Conservation (phyloP, 2,797 vertebrate genomes). For the Lophotriccus pileatus region DNA sequence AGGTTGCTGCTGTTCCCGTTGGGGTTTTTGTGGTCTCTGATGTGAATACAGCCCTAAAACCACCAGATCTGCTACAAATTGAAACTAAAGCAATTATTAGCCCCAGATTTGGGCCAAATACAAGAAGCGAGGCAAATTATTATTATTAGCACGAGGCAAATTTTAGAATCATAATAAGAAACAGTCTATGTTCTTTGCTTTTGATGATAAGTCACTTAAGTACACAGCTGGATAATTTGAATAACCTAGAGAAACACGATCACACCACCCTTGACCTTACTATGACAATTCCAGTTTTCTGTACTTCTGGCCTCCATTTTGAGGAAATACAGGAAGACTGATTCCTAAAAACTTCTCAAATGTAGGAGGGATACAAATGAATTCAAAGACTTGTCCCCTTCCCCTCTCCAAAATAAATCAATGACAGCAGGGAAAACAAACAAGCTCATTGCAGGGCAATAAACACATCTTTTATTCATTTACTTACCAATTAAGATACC, state of each 20-base stretch:
- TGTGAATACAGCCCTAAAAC: neutral
- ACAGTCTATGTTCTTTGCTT: neutral
- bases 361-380: neutral
- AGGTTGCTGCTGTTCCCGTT: neutral
- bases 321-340: neutral
- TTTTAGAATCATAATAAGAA: neutral
- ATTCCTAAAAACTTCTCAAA: neutral
- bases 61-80: neutral
- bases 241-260: neutral
- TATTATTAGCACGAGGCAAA: neutral
- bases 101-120: neutral
- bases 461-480: slow-evolving; percentile 42
- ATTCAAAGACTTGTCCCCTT: neutral
- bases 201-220: neutral
- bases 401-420: neutral
- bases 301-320: neutral
- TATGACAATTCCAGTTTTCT: neutral
- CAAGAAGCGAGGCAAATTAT: accelerated
- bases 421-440: slow-evolving; percentile 18
- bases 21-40: neutral
- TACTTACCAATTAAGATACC: slow-evolving; percentile 12
- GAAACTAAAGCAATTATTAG: neutral
- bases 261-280: neutral
- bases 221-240: neutral
- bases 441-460: slow-evolving; percentile 16